A percentile compares a stretch with the other conserved stretches of the same genome.
phyloP scores from a whole-genome alignment of 2,888 invertebrate genomes.

The Lithophane socia region DNA sequence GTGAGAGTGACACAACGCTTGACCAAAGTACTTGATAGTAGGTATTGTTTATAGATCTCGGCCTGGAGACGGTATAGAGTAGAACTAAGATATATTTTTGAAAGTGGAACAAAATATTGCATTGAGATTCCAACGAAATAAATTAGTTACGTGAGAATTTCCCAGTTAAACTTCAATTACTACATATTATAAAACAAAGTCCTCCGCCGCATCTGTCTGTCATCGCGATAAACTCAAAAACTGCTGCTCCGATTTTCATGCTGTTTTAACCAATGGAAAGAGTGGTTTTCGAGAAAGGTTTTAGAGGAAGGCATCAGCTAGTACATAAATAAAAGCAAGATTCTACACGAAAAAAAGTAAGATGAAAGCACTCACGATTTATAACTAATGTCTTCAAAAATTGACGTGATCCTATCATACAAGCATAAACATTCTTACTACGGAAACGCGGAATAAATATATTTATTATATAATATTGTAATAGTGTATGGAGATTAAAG shows the following conservation, averaged over 20 bases:
- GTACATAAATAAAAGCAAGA: not conserved
- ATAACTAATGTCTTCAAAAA: not conserved
- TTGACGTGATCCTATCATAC: not conserved
- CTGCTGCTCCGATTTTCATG: no score
- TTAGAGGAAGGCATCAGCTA: no score
- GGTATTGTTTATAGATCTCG: not conserved
- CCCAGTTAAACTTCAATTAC: no score
- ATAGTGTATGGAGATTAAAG: slow-evolving; percentile 54
- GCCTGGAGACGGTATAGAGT: not conserved
- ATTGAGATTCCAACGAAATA: not conserved
- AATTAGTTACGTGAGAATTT: not conserved
- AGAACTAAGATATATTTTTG: not conserved
- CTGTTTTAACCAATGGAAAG: no score
- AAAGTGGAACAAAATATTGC: not conserved
- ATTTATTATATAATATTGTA: not conserved
- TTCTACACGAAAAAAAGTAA: not conserved
- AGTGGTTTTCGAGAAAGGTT: no score
- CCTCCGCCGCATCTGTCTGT: no score
- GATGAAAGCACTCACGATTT: not conserved
- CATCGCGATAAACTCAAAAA: no score
- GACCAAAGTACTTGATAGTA: not conserved
- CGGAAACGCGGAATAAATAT: not conserved
- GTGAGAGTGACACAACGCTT: not conserved
- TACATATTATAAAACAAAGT: no score
- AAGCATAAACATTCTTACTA: not conserved